A percentile compares a stretch with the other conserved stretches of the same genome.
These are phyloP conservation scores for Drosophila anceps DNA, from an alignment of 2,888 invertebrate genomes.

Conservation along the genomic window DNA sequence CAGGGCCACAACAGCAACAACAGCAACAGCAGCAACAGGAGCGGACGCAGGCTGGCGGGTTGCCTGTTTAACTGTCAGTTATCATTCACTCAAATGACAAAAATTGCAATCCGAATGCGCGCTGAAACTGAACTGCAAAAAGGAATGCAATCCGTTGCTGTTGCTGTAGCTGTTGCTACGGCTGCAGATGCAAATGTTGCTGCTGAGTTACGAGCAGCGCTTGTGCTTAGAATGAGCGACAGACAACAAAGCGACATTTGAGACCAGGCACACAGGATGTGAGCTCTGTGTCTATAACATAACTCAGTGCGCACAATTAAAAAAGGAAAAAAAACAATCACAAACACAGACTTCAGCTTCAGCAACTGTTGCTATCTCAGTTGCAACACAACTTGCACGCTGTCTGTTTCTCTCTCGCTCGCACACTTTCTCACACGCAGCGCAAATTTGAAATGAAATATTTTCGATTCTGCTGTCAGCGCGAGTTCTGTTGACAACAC, in stretches of 20 bases:
- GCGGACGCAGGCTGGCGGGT: conserved; percentile 15
- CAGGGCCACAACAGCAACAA: conserved; percentile 43
- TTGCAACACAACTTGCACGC: background rate
- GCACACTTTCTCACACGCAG: conserved; percentile 37
- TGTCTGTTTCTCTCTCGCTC: conserved; percentile 25
- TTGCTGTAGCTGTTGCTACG: conserved; percentile 18
- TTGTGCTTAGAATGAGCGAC: conserved; percentile 45
- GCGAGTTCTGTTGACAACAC: conserved; percentile 79
- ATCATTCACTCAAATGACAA: conserved; percentile 82
- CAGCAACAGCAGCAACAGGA: conserved; percentile 22
- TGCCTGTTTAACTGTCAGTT: conserved; percentile 79
- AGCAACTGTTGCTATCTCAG: conserved; percentile 11
- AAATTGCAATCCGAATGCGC: conserved; percentile 56
- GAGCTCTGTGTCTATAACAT: conserved; percentile 57
- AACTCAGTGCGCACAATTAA: conserved; percentile 54
- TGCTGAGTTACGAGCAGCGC: conserved; percentile 57
- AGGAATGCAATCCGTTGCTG: conserved; percentile 49
- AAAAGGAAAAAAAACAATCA: conserved; percentile 3
- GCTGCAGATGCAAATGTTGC: conserved; percentile 63
- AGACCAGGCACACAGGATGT: conserved; percentile 52
- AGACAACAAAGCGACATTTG: conserved; percentile 39
- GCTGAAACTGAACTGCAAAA: conserved; percentile 43
- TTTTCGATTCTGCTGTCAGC: conserved; percentile 81
- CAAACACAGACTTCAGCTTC: too few species aligned
- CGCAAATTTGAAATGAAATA: conserved; percentile 80